phyloP scores from a whole-genome alignment of 2,797 vertebrate genomes.

The Psittacula derbiana region DNA sequence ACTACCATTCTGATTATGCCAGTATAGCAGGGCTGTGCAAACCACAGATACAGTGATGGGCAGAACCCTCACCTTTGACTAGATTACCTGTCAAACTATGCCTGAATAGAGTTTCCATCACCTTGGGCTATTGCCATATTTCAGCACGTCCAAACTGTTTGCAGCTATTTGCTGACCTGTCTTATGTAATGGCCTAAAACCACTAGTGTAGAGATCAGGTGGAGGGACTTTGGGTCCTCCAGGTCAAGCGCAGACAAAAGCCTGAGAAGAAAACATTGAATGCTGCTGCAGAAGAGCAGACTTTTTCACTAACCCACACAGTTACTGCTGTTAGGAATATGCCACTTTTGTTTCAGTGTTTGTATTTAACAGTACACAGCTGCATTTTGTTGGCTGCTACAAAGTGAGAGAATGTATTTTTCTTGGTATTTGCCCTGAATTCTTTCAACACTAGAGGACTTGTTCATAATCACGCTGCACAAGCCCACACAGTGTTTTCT shows the following conservation, averaged over 20 bases:
- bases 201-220: not conserved
- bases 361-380: not conserved
- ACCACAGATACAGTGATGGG: not conserved
- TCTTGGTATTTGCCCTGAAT: conserved; percentile 61
- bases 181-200: not conserved
- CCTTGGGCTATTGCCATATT: not conserved
- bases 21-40: not conserved
- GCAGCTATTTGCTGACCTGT: not conserved
- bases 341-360: not conserved
- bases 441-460: conserved; percentile 54
- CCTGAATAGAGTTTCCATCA: not conserved
- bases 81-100: not conserved
- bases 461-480: conserved; percentile 30
- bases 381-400: conserved; percentile 27
- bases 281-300: not conserved
- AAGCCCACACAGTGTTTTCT: conserved; percentile 58
- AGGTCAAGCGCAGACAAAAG: not conserved
- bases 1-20: fast-evolving
- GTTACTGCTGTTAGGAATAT: not conserved
- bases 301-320: not conserved
- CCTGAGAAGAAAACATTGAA: not conserved
- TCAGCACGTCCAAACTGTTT: not conserved
- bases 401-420: conserved; percentile 30
- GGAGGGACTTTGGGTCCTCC: not conserved
- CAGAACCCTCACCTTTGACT: not conserved